Evolutionary conservation across 2,113 vertebrate genomes (phyloP).

Genomic region (Pseudolaguvia tuberculata): DNA sequence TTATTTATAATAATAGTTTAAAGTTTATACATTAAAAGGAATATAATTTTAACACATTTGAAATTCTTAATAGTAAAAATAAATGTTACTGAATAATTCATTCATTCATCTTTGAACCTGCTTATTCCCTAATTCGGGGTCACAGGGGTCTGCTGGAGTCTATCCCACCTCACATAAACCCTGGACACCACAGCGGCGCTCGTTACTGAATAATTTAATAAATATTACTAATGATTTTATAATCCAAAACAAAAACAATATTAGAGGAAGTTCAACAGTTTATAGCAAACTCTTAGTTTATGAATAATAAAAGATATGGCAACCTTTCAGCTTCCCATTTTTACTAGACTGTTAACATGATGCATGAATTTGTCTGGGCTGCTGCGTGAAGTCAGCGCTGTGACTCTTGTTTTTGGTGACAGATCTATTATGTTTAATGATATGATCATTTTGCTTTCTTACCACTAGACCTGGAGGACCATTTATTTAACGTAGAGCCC

Average conservation of each 20-base stretch:
- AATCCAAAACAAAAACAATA: not conserved
- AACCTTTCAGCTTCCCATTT: constrained; percentile 31
- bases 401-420: constrained; percentile 51
- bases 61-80: too few relatives aligned
- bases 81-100: too few relatives aligned
- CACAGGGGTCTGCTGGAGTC: too few relatives aligned
- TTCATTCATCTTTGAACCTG: too few relatives aligned
- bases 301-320: constrained; percentile 33
- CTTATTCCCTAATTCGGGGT: too few relatives aligned
- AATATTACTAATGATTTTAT: not conserved
- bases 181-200: too few relatives aligned
- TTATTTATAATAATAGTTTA: too few relatives aligned
- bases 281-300: not conserved
- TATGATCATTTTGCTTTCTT: constrained; percentile 53
- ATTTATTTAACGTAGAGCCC: constrained; percentile 49
- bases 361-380: constrained; percentile 30
- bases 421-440: constrained; percentile 56
- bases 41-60: too few relatives aligned
- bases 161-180: too few relatives aligned
- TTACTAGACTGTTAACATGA: constrained; percentile 34
- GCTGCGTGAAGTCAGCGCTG: constrained; percentile 45
- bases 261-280: constrained; percentile 14
- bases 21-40: too few relatives aligned
- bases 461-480: constrained; percentile 45
- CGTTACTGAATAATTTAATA: not conserved